Evolutionary conservation across 1,140 invertebrate species (phyloP), one percentile per base, ranked within the genome.

Genomic region (Aplysia californica): DNA sequence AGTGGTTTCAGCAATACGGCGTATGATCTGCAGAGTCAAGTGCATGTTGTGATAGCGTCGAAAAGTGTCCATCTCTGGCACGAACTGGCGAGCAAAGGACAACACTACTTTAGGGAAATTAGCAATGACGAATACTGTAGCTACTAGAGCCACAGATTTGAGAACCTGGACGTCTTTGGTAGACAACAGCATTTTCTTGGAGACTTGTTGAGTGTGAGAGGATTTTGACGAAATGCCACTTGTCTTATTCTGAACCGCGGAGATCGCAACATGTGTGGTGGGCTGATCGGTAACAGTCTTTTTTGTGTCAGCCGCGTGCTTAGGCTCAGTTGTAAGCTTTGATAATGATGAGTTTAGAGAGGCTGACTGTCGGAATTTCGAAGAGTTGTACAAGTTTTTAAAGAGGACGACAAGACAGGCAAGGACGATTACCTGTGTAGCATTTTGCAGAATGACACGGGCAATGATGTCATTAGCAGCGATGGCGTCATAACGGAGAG

Each of bases 31-130:
- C 6, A 66, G 64, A 6, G 33, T 66, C 26, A 33, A 26, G 64
- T 66, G 64, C 18, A 66, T 66, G 64, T 66, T 66, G 26, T 66
- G 64, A 35, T 31, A 66, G 31, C 64, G 64, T 26, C 64, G 33
- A 35, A 31, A 66, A 26, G 64, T 35, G 33, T 66, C 64, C 64
- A 66, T 4, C 23, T 66, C 64, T 66, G 64, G 64, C 3, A 66
- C 64, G 3, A 66, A 20, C 26, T 20, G 4, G 18, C 64, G 64
- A 35, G 64, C 64, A 15, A 35, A 4, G 6, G 64, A 66, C 64
- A 66, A 35, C 23, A 35, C 64, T 29, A 66, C 38, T 6, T 35
- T 29, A 10, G 64, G 64, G 23, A 29, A 31, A 35, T 66, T 66
- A 23, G 31, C 6, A 4, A 26, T 29, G 33, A 66, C 33, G 64